Base-by-base conservation (phyloP, 1,140 invertebrate genomes). In the Eupeodes corollae region DNA sequence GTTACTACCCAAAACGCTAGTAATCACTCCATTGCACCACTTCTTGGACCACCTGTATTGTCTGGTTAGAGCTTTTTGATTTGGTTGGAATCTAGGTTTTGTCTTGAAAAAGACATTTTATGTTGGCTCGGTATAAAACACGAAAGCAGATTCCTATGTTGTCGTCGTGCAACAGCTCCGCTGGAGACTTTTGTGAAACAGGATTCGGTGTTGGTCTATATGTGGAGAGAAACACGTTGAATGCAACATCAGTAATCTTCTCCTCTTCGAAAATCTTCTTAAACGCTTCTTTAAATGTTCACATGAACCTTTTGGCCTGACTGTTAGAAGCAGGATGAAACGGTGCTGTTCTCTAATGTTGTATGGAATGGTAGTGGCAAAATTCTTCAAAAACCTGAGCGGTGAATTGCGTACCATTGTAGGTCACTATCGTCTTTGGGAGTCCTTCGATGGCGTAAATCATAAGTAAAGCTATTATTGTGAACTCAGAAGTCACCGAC, bases 321-420 rank as follows among this genome's bases (percentile, higher is more conserved):
- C 35, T 8, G n/a, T 16, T 44, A n/a, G n/a, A 16, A 18, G 13
- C 12, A 26, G 42, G 42, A 31, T 44, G 32, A 26, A n/a, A 26
- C 11, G 42, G 21, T 32, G 42, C 42, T 14, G 43, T 34, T 14
- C n/a, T 31, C 13, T n/a, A 16, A 31, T 45, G 31, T 35, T 45
- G 13, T 11, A 45, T 45, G 6, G n/a, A n/a, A 10, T 45, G 10
- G 15, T 16, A 13, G 15, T 14, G 1, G n/a, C 21, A n/a, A 45
- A 45, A 32, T 31, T 33, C n/a, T 13, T 15, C 16, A 19, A 33
- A 45, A n/a, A 31, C 34, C 12, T 14, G 11, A 13, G 45, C 14
- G 8, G 19, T 39, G n/a, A 38, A 46, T 26, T 46, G 44, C 30
- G 10, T 14, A 14, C 44, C 44, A 37, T 62, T 66, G 46, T 69